Evolutionary conservation across 2,888 invertebrate genomes (phyloP).

Genomic region (Formica aserva): DNA sequence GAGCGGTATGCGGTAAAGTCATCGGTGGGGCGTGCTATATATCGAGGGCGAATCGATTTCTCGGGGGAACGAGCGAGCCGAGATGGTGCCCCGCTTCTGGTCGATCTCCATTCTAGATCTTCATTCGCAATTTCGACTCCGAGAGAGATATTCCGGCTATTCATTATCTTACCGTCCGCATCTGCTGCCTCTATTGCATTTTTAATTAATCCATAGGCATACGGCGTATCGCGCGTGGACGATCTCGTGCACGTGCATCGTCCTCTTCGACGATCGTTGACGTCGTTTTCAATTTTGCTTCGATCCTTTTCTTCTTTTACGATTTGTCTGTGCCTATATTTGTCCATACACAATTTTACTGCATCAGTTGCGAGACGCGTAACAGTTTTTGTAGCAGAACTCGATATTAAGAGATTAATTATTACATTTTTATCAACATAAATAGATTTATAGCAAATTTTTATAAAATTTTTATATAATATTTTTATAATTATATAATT

Average conservation of each 20-base stretch:
- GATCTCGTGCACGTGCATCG: constrained; percentile 12
- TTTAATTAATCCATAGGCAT: constrained; percentile 45
- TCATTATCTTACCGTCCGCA: constrained; percentile 56
- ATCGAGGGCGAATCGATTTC: constrained; percentile 74
- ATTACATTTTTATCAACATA: neutral
- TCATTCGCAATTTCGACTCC: constrained; percentile 57
- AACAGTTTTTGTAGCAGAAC: neutral
- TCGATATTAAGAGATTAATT: neutral
- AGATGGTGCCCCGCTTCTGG: constrained; percentile 36
- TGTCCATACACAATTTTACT: neutral
- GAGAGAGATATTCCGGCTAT: constrained; percentile 43
- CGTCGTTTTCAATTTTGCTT: constrained; percentile 6
- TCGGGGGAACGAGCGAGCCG: constrained; percentile 46
- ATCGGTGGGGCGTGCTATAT: constrained; percentile 45
- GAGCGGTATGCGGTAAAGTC: constrained; percentile 71
- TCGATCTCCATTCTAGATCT: constrained; percentile 61
- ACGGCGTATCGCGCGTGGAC: constrained; percentile 17
- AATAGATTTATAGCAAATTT: neutral
- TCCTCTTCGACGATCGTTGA: neutral
- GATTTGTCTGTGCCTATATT: neutral
- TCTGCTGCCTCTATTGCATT: constrained; percentile 59
- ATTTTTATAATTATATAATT: neutral
- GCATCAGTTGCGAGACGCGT: neutral
- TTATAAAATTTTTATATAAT: neutral
- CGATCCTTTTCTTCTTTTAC: neutral